Percentiles rank a stretch among this genome's conserved stretches.
Evolutionary conservation across 2,888 invertebrate genomes (phyloP).

Genomic region (Epirrita christyi): DNA sequence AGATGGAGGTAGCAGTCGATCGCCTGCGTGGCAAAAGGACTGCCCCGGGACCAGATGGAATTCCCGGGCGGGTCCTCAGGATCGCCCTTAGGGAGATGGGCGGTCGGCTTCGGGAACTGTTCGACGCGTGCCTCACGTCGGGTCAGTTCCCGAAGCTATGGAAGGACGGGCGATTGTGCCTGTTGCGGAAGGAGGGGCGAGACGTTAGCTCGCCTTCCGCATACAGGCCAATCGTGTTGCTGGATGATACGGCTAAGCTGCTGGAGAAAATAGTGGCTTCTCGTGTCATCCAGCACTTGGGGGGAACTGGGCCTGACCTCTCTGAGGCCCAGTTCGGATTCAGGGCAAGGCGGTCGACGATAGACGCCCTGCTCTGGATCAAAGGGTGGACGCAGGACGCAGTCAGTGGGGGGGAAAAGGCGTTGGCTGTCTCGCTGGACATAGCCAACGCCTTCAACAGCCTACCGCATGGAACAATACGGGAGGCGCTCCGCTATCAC

Average conservation of each 20-base stretch:
- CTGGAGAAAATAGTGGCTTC: conserved; percentile 6
- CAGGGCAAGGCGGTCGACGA: neutral
- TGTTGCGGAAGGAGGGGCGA: too few species aligned
- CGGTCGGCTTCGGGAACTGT: too few species aligned
- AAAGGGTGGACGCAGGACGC: conserved; percentile 15
- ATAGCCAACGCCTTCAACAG: conserved; percentile 42
- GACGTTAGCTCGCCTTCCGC: neutral
- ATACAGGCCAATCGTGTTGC: conserved; percentile 10
- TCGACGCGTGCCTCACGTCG: too few species aligned
- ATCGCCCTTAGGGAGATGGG: too few species aligned
- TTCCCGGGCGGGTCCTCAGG: neutral
- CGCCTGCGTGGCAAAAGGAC: neutral
- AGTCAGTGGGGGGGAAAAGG: conserved; percentile 23
- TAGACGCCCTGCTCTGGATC: conserved; percentile 14
- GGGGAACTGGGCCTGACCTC: conserved; percentile 33
- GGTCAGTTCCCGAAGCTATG: neutral
- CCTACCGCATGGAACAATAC: conserved; percentile 37
- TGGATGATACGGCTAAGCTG: too few species aligned
- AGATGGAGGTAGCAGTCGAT: neutral
- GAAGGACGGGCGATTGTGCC: neutral
- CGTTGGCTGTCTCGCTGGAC: conserved; percentile 37
- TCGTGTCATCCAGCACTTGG: too few species aligned
- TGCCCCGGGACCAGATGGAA: neutral
- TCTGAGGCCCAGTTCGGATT: conserved; percentile 9
- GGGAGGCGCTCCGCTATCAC: conserved; percentile 35